Evolutionary conservation across 2,888 invertebrate species (phyloP).

Genomic region (Byasa hedistus): DNA sequence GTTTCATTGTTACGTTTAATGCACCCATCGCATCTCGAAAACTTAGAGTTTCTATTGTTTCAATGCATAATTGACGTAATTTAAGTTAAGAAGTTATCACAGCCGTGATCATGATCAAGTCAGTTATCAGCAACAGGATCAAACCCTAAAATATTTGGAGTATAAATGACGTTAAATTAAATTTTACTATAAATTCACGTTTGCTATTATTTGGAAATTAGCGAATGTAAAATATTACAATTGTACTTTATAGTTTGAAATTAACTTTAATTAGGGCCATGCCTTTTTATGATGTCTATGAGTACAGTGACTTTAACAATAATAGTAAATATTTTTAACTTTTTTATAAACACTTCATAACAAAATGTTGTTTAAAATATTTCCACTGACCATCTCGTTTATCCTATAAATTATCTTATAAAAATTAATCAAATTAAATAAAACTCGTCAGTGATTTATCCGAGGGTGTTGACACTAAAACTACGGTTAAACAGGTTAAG

Average conservation of each 20-base stretch:
- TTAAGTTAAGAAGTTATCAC: background rate
- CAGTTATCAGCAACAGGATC: background rate
- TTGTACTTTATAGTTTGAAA: too few species aligned
- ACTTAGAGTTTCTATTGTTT: slow-evolving; percentile 15
- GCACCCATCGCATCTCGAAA: slow-evolving; percentile 7
- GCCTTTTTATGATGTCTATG: too few species aligned
- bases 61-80: background rate
- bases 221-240: too few species aligned
- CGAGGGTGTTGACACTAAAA: slow-evolving; percentile 49
- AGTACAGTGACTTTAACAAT: too few species aligned
- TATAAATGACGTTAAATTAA: too few species aligned
- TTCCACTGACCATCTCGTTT: background rate
- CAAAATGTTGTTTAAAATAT: background rate
- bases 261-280: too few species aligned
- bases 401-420: background rate
- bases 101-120: too few species aligned
- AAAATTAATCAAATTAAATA: background rate
- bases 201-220: too few species aligned
- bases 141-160: background rate
- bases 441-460: slow-evolving; percentile 8
- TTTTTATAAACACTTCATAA: too few species aligned
- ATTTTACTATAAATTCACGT: too few species aligned
- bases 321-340: too few species aligned
- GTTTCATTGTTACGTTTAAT: slow-evolving; percentile 45
- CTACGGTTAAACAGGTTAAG: slow-evolving; percentile 55